Percentiles rank a stretch among this genome's conserved stretches.
phyloP scores from a whole-genome alignment of 1,140 invertebrate genomes.

The Meloidogyne floridensis region DNA sequence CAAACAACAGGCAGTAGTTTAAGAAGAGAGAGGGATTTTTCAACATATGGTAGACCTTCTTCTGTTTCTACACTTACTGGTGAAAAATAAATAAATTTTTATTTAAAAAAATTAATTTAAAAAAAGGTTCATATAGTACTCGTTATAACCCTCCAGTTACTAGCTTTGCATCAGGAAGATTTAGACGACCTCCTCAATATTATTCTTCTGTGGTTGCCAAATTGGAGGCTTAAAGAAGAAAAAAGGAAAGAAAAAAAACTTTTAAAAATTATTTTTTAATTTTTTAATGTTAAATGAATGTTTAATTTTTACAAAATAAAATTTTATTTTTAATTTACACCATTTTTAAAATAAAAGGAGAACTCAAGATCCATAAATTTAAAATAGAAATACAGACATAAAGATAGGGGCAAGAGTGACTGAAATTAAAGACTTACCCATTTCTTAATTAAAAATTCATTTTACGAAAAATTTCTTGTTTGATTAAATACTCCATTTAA shows the following conservation, averaged over 20 bases:
- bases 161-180: background rate
- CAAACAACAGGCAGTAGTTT: slow-evolving; percentile 11
- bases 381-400: no score
- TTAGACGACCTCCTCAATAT: slow-evolving; percentile 17
- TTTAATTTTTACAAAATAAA: background rate
- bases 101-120: background rate
- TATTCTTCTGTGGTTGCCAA: slow-evolving; percentile 26
- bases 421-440: no score
- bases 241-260: background rate
- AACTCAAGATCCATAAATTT: no score
- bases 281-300: background rate
- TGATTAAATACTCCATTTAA: no score
- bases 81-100: background rate
- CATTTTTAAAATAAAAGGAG: no score
- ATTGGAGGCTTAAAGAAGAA: background rate
- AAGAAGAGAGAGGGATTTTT: background rate
- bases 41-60: slow-evolving; percentile 14
- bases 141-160: slow-evolving; percentile 25
- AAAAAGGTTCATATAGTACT: slow-evolving; percentile 16
- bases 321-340: background rate
- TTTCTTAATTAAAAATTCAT: no score
- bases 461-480: no score
- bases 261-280: background rate
- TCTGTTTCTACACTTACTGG: slow-evolving; percentile 31
- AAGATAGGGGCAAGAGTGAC: no score